Base-by-base conservation (phyloP, 1,140 invertebrate genomes). In the Drosophila arizonae region DNA sequence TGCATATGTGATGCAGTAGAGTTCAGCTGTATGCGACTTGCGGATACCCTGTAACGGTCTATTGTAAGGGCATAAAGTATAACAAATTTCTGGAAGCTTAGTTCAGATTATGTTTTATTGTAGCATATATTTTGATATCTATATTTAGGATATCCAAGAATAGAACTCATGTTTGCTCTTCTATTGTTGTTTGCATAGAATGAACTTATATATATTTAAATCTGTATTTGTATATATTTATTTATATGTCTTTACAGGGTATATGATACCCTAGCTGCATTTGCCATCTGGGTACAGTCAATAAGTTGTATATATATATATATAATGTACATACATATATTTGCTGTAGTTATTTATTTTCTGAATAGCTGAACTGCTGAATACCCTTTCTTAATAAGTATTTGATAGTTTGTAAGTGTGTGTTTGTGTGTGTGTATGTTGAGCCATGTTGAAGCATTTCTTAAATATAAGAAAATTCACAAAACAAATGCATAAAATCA, bases 401-500 rank as follows among this genome's bases (percentile, higher is more conserved):
- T 39, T 39, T 39, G 1, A 39, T 9, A 11, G n/a, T 21, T 26
- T 21, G 28, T 61, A 13, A n/a, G 13, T 11, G 28, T 54, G 30
- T 45, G 5, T 15, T 15, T 46, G 11, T 45, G 28, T 55, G 30
- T 61, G 11, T 26, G 36, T 65, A 46, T 51, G 43, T 60, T 61
- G 8, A 52, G 39, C 50, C 77, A 77, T 81, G 33, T 43, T 51
- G 43, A 54, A 39, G 46, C 17, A 45, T 62, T 54, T 51, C 50
- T 52, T 75, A 68, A 68, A 43, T 70, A 36, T 76, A 66, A 76
- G 52, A 70, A 51, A 54, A 69, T 17, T 46, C n/a, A 46, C 33
- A 58, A 62, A 36, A 76, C 78, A 82, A 82, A 86, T 87, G 82
- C 82, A 70, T 86, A 78, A 86, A 86, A 86, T 86, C 82, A 88